Base-by-base conservation (phyloP, 2,888 invertebrate species). In the Pollenia amentaria region DNA sequence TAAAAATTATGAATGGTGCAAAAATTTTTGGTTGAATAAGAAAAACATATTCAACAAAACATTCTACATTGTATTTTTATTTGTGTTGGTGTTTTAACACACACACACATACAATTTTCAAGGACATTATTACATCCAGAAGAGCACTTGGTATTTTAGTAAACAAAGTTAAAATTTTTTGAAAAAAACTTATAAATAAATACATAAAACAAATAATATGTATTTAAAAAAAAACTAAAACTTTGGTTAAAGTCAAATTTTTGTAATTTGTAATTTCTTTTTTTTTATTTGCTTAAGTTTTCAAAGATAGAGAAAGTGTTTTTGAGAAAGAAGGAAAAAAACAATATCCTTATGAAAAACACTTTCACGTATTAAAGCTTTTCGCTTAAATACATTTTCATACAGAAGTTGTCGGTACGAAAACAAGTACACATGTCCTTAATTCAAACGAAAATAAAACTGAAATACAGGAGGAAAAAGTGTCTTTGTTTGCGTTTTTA, bases 341-440 rank as follows among this genome's bases (percentile, higher is more conserved):
- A 44, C 18, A 72, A 73, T 65, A 21, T 73, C 67, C 60, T 57
- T 40, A 51, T 10, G 60, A 62, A 48, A 2, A 69, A 76, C 60
- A 70, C 75, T 82, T 75, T 82, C 60, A 67, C 76, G 70, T 75
- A n/a, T 67, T 65, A 51, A 82, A 69, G 73, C 76, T 76, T 69
- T 82, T 82, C 46, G 51, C 29, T 53, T n/a, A 21, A 44, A 62
- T 53, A 38, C 62, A 38, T 62, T 21, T 18, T 55, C 64, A 60
- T 69, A 62, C 53, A 62, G 14, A 76, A 9, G 38, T 16, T 69
- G 44, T 21, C 11, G 10, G 38, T 46, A 69, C 69, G 69, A 77
- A 72, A 84, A 51, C 65, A 57, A 84, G 78, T 84, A 51, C 84
- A 78, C 48, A 67, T 78, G 78, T 78, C 84, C 84, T 84, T 84